These are phyloP conservation scores for Myopa testacea DNA, from an alignment of 2,888 invertebrate species.

Conservation along the genomic window DNA sequence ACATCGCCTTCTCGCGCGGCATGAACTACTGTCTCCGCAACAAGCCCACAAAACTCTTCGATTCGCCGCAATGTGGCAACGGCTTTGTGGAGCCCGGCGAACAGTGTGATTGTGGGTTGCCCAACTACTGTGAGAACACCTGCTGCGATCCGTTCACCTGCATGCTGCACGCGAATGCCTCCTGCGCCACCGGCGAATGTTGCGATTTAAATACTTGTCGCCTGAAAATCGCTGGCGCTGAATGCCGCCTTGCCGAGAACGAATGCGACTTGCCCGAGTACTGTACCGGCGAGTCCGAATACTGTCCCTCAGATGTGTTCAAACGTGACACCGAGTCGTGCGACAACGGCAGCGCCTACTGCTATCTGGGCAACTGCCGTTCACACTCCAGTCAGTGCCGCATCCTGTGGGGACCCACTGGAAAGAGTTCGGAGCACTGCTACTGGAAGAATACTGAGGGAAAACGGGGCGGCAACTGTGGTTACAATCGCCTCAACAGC, in stretches of 20 bases:
- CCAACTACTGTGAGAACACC: slow-evolving; percentile 81
- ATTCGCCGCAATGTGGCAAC: slow-evolving; percentile 93
- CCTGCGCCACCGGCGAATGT: slow-evolving; percentile 96
- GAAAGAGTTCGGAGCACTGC: slow-evolving; percentile 84
- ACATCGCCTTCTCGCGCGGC: slow-evolving; percentile 91
- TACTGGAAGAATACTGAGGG: slow-evolving; percentile 88
- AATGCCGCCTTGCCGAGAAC: slow-evolving; percentile 84
- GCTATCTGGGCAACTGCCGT: slow-evolving; percentile 89
- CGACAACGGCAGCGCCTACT: slow-evolving; percentile 82
- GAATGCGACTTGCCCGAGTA: slow-evolving; percentile 97
- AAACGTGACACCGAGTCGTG: slow-evolving; percentile 91
- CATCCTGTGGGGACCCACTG: slow-evolving; percentile 93
- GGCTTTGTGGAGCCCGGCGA: slow-evolving; percentile 97
- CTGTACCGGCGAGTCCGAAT: slow-evolving; percentile 93
- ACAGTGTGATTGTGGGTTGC: slow-evolving; percentile 90
- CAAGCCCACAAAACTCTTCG: slow-evolving; percentile 84
- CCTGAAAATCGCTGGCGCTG: slow-evolving; percentile 69
- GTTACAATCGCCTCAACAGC: slow-evolving; percentile 82
- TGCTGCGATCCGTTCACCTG: slow-evolving; percentile 90
- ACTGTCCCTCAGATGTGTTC: slow-evolving; percentile 90
- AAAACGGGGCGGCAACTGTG: slow-evolving; percentile 90
- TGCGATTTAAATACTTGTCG: slow-evolving; percentile 82
- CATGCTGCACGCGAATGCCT: slow-evolving; percentile 86
- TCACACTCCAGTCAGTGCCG: slow-evolving; percentile 92
- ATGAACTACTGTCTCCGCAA: slow-evolving; percentile 97